These are phyloP conservation scores for Perithous albicinctus DNA, from an alignment of 2,888 invertebrate genomes.

Conservation along the genomic window DNA sequence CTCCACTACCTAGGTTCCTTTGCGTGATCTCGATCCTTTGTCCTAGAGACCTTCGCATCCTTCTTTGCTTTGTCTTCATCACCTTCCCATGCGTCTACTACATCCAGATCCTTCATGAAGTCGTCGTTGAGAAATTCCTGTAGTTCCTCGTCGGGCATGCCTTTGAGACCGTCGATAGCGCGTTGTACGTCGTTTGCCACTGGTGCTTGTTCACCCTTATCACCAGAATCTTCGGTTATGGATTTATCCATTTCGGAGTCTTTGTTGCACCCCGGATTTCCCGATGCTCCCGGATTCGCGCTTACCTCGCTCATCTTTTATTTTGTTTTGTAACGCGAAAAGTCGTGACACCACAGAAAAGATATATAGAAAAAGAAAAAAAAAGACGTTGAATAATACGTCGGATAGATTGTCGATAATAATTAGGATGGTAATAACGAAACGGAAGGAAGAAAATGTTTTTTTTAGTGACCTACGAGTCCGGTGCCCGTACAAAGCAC, in stretches of 20 bases:
- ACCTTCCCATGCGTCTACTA: slow-evolving; percentile 82
- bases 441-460: neutral
- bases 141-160: slow-evolving; percentile 80
- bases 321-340: slow-evolving; percentile 19
- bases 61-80: slow-evolving; percentile 75
- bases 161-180: slow-evolving; percentile 78
- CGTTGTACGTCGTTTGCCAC: slow-evolving; percentile 77
- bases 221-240: neutral
- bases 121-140: slow-evolving; percentile 81
- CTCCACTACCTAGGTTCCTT: slow-evolving; percentile 74
- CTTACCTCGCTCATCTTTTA: slow-evolving; percentile 67
- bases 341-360: slow-evolving; percentile 13
- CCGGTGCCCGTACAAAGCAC: slow-evolving; percentile 17
- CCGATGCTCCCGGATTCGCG: slow-evolving; percentile 22
- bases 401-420: neutral
- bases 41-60: neutral
- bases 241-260: neutral
- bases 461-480: slow-evolving; percentile 21
- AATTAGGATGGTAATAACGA: neutral
- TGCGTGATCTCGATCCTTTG: slow-evolving; percentile 64
- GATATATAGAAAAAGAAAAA: neutral
- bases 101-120: slow-evolving; percentile 80
- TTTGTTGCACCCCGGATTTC: slow-evolving; percentile 5
- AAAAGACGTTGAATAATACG: neutral
- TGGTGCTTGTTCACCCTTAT: slow-evolving; percentile 16